A percentile compares a stretch with the other conserved stretches of the same genome.
Conservation (phyloP, 2,113 vertebrate species). For the Ailurus styani region DNA sequence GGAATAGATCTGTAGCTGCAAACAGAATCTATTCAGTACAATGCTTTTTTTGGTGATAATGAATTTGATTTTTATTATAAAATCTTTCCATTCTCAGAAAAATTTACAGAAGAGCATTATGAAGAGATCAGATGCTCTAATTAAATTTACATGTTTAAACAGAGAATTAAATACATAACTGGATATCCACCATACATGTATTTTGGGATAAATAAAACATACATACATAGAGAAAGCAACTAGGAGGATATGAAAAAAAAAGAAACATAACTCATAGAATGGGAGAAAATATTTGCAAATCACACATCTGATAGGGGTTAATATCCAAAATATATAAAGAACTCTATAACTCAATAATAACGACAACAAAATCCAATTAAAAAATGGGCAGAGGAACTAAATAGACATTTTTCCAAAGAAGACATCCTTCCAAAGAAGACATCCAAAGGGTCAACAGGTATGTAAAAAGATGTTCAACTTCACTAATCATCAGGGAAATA, state of each 20-base stretch:
- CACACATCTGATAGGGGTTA: neutral
- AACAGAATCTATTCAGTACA: neutral
- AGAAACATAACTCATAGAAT: neutral
- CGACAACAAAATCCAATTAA: neutral
- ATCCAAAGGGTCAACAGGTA: neutral
- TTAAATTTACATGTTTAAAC: neutral
- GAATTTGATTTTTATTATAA: neutral
- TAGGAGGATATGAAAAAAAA: neutral
- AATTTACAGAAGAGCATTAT: neutral
- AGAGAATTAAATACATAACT: neutral
- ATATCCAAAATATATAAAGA: neutral
- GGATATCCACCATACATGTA: neutral
- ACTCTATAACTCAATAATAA: neutral
- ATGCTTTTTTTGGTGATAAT: neutral
- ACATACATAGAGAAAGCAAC: neutral
- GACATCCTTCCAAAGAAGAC: neutral
- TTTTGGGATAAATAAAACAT: neutral
- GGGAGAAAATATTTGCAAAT: neutral
- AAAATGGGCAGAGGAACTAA: neutral
- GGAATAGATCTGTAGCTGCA: neutral
- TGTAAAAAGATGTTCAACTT: neutral
- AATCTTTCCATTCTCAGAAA: neutral
- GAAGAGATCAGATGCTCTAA: neutral
- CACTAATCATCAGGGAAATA: neutral
- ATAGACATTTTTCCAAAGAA: neutral